Evolutionary conservation across 2,888 invertebrate species (phyloP).

Genomic region (Bruchidius siliquastri): DNA sequence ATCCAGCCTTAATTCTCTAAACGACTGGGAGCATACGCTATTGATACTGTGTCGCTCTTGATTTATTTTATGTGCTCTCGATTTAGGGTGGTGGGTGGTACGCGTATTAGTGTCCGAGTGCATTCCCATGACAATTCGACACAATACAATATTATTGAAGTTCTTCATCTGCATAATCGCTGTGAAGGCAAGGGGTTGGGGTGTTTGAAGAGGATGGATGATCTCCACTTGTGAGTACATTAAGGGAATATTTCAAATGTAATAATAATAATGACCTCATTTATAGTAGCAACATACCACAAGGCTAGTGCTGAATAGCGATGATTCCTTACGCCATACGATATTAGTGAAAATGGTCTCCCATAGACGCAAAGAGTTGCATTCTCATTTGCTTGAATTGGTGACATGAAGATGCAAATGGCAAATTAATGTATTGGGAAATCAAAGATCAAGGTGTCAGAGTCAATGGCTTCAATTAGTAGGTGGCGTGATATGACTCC

Average conservation of each 20-base stretch:
- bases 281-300: too few species aligned
- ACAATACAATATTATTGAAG: not conserved
- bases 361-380: too few species aligned
- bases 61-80: not conserved
- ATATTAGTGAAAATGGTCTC: too few species aligned
- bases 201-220: not conserved
- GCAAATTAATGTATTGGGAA: too few species aligned
- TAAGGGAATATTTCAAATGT: not conserved
- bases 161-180: not conserved
- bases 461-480: too few species aligned
- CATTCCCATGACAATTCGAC: not conserved
- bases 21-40: conserved; percentile 45
- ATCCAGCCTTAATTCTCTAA: conserved; percentile 46
- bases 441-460: too few species aligned
- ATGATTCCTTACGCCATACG: too few species aligned
- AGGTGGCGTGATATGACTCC: too few species aligned
- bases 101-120: not conserved
- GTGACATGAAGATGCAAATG: too few species aligned
- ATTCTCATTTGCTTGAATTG: too few species aligned
- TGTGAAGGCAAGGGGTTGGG: not conserved
- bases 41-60: not conserved
- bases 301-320: too few species aligned
- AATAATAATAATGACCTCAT: not conserved
- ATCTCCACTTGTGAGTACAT: not conserved
- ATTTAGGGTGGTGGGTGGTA: not conserved